Evolutionary conservation across 2,888 invertebrate species (phyloP).

Genomic region (Dasypogon diadema): DNA sequence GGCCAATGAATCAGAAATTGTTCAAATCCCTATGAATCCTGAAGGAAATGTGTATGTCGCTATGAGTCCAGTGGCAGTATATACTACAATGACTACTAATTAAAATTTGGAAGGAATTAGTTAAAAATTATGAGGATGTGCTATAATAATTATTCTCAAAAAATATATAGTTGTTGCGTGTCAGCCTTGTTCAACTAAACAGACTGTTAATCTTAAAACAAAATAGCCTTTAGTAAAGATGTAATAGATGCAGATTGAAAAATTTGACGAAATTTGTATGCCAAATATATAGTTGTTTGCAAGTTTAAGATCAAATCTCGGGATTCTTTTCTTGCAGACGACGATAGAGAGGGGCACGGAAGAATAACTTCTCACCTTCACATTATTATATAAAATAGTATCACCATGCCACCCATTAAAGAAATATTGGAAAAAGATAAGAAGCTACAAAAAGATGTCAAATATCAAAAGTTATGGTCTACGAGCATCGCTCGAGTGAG

Average conservation of each 20-base stretch:
- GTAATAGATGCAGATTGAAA: not conserved
- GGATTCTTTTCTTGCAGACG: conserved; percentile 47
- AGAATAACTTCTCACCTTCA: conserved; percentile 38
- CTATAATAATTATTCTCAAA: too few relatives aligned
- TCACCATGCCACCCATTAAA: conserved; percentile 46
- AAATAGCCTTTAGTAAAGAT: conserved; percentile 51
- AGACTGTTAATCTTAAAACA: conserved; percentile 36
- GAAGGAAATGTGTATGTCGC: too few relatives aligned
- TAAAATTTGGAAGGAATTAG: too few relatives aligned
- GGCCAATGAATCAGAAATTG: too few relatives aligned
- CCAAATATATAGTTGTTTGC: conserved; percentile 19
- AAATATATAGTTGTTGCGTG: too few relatives aligned
- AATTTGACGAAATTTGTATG: not conserved
- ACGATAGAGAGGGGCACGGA: conserved; percentile 18
- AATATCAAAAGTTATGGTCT: conserved; percentile 51
- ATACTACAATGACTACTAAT: too few relatives aligned
- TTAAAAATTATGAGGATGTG: too few relatives aligned
- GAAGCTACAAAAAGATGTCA: conserved; percentile 37
- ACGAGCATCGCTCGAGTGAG: conserved; percentile 47
- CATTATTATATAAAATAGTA: conserved; percentile 37
- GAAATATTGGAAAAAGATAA: conserved; percentile 38
- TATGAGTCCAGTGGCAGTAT: too few relatives aligned
- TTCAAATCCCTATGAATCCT: too few relatives aligned
- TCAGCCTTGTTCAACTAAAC: too few relatives aligned
- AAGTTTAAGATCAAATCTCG: conserved; percentile 41